Evolutionary conservation across 2,888 invertebrate genomes (phyloP), one percentile per base, ranked within the genome.

Genomic region (Hypena proboscidalis): DNA sequence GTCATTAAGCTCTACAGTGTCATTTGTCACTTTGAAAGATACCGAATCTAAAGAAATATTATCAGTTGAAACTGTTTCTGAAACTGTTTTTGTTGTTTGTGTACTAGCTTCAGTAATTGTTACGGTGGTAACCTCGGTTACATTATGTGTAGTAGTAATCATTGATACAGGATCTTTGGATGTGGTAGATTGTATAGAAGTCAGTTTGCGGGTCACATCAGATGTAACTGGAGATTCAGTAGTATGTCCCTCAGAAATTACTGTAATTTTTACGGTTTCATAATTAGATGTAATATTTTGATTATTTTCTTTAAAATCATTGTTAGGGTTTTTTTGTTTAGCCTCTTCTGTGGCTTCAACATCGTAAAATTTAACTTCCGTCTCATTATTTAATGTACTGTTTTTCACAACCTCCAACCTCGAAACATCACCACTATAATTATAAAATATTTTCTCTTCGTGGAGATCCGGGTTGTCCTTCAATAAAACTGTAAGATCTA

Each of bases 401-500:
- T 63, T 59, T 32, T 46, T 47, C 9, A 64, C 47, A 0, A 54
- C 41, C 36, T 80, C 73, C 21, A 78, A 55, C 42, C 67, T 74
- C 9, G 71, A 57, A 11, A 80, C 39, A 33, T 76, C 72, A 4
- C 67, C 68, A 7, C 67, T 56, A 43, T 69, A 69, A 41, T 69
- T 74, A 27, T 58, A 51, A 29, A 47, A 50, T 32, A 48, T 19
- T 37, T 67, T 61, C 22, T 76, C 52, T 27, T 69, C 58, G 3
- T 38, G 48, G 1, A 60, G 47, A 20, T 63, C 59, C 10, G 63
- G 42, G 17, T 59, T 61, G 19, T 88, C 86, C 50, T 81, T 85
- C 50, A 90, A 74, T 32, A 83, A 73, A 15, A 90, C 83, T 1
- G 82, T 87, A 0, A 90, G 71, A 50, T 90, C 87, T 35, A 89